Conservation (phyloP, 2,888 invertebrate species). For the Magallana nippona region DNA sequence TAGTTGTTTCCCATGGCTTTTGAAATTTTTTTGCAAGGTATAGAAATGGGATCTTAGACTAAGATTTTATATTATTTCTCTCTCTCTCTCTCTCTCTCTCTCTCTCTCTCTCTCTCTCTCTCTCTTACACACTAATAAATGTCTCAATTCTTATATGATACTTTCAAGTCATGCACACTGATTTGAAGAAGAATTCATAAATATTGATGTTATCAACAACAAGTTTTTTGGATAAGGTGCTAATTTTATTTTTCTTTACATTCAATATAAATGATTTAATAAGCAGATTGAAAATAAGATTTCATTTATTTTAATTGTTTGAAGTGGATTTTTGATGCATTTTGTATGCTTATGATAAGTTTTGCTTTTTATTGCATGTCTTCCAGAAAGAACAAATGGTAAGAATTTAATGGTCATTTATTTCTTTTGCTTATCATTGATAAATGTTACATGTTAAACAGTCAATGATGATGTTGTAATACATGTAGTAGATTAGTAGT, state of each 20-base stretch:
- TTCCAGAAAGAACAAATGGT: constrained; percentile 10
- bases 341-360: background rate
- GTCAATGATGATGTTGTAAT: too few relatives aligned
- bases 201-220: too few relatives aligned
- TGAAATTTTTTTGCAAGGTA: constrained; percentile 36
- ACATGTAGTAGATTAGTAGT: too few relatives aligned
- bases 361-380: constrained; percentile 18
- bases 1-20: constrained; percentile 22
- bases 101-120: too few relatives aligned
- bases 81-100: too few relatives aligned
- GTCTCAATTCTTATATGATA: background rate
- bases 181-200: too few relatives aligned
- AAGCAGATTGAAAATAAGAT: too few relatives aligned
- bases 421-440: background rate
- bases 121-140: too few relatives aligned
- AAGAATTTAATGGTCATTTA: background rate
- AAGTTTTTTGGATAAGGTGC: background rate
- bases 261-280: too few relatives aligned
- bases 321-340: background rate
- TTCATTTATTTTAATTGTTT: background rate
- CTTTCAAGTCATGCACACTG: constrained; percentile 15
- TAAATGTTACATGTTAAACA: too few relatives aligned
- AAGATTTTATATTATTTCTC: too few relatives aligned
- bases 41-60: background rate
- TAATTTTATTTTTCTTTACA: background rate